phyloP scores from a whole-genome alignment of 1,140 invertebrate species.

The Paraescarpia echinospica region DNA sequence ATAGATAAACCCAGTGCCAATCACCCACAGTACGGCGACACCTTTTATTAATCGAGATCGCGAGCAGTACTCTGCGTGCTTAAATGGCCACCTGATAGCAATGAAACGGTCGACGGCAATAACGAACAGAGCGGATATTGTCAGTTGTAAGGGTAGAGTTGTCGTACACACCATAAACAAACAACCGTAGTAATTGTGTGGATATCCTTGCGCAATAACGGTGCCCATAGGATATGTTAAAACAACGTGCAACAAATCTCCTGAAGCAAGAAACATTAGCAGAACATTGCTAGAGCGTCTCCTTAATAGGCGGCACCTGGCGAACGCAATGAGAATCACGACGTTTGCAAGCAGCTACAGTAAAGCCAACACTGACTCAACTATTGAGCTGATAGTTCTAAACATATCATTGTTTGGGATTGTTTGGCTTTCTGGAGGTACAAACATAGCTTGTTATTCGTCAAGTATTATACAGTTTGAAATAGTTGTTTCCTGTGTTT shows the following conservation, averaged over 20 bases:
- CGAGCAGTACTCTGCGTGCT: not conserved
- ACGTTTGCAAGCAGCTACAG: not conserved
- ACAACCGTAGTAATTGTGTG: not conserved
- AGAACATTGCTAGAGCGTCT: not conserved
- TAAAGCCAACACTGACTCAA: not conserved
- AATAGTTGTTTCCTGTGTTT: not conserved
- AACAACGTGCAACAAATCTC: not conserved
- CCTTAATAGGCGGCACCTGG: not conserved
- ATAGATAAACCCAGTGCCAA: not conserved
- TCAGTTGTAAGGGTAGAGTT: not conserved
- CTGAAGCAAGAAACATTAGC: not conserved
- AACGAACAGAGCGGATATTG: not conserved
- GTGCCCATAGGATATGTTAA: not conserved
- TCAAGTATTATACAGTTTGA: not conserved
- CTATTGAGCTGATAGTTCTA: not conserved
- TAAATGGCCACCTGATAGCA: not conserved
- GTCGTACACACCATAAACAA: not conserved
- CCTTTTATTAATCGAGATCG: not conserved
- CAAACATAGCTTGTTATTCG: not conserved
- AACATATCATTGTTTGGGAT: not conserved
- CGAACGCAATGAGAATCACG: not conserved
- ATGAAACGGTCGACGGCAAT: not conserved
- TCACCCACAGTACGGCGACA: not conserved
- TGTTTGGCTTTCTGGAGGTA: not conserved
- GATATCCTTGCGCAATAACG: not conserved